Evolutionary conservation across 2,113 vertebrate genomes (phyloP), one percentile per base, ranked within the genome.

Genomic region (Chionis minor): DNA sequence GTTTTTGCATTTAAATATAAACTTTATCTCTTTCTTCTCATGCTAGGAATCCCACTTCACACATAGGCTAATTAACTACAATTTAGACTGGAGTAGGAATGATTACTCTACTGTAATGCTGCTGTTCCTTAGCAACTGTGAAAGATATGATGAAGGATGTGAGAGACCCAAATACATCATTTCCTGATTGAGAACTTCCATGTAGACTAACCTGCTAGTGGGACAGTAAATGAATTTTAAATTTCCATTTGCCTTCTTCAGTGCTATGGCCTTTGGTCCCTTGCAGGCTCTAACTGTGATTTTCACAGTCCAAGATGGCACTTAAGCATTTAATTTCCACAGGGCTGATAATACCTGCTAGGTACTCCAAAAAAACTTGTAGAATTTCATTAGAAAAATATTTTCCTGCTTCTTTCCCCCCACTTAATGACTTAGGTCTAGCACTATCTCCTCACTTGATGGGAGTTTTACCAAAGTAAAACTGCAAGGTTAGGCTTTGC

Each of bases 81-180:
- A 92, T 95, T 96, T 65, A 55, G 58, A 77, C 51, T 27, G 91
- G 55, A 85, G 91, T 73, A 80, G 24, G 24, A 92, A 86, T 89
- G 94, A 96, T 95, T 96, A 87, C 91, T 94, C 54, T 88, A 61
- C 84, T 71, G 54, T 84, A 92, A 88, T 91, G 74, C 89, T 87
- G 86, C 81, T 82, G 97, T 97, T 90, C 63, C 97, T 95, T 97
- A 96, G 97, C 96, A 97, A 97, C 97, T 20, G 1, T 27, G 30
- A 81, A 88, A 91, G 72, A 79, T 38, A 52, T 0, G 44, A 84
- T 35, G 67, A 94, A 91, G 74, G 87, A 92, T 83, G 78, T 91
- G 81, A 83, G 44, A 86, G 81, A 95, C 84, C 71, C 84, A 94
- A 95, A 95, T 82, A 95, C 67, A 86, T 54, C 17, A 75, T 33